A percentile compares a stretch with the other conserved stretches of the same genome.
phyloP scores from a whole-genome alignment of 1,140 invertebrate genomes.

The Cydia pomonella region DNA sequence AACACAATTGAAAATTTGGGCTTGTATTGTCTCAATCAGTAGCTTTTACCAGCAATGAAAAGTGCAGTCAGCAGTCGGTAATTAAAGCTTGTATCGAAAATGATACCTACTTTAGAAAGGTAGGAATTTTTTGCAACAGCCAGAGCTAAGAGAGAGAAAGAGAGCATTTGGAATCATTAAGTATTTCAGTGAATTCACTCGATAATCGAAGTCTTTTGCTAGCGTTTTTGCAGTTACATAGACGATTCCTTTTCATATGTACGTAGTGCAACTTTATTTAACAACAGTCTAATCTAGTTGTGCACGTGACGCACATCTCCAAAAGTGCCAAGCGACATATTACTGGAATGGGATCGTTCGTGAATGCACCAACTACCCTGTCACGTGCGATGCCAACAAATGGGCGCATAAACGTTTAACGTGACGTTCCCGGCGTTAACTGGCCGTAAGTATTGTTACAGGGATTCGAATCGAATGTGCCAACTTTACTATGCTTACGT shows the following conservation, averaged over 20 bases:
- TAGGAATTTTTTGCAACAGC: too few relatives aligned
- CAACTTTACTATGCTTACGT: neutral
- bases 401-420: conserved; percentile 25
- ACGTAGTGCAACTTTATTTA: neutral
- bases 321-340: conserved; percentile 19
- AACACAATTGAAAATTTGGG: neutral
- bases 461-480: conserved; percentile 12
- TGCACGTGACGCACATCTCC: neutral
- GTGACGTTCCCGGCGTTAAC: conserved; percentile 5
- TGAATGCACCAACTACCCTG: conserved; percentile 34
- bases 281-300: neutral
- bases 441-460: conserved; percentile 15
- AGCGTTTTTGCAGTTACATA: neutral
- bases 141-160: too few relatives aligned
- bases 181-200: neutral
- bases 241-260: neutral
- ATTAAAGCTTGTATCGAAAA: too few relatives aligned
- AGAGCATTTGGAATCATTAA: too few relatives aligned
- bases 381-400: conserved; percentile 38
- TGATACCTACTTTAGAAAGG: too few relatives aligned
- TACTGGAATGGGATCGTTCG: neutral
- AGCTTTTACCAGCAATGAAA: neutral
- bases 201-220: neutral
- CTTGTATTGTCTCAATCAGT: neutral
- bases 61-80: neutral